phyloP scores from a whole-genome alignment of 2,113 vertebrate genomes.

The Catharus minimus region DNA sequence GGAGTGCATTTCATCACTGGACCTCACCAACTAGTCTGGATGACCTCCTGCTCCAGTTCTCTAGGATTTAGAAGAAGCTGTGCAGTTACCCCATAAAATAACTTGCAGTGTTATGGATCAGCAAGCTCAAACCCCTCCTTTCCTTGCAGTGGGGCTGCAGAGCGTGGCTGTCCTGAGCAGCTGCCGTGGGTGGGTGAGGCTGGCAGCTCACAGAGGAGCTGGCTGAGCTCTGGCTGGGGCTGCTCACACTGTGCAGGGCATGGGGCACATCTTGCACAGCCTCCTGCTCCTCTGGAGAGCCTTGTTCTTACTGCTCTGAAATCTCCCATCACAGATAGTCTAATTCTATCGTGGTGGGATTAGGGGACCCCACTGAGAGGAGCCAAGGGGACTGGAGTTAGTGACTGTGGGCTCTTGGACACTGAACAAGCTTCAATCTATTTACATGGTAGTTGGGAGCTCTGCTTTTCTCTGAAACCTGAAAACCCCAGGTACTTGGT shows the following conservation, averaged over 20 bases:
- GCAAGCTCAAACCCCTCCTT: background rate
- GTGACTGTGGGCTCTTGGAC: background rate
- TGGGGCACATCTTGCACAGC: background rate
- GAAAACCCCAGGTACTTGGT: background rate
- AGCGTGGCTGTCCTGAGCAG: background rate
- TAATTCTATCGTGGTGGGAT: background rate
- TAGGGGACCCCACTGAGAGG: slow-evolving; percentile 11
- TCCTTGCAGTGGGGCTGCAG: background rate
- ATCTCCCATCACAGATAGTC: background rate
- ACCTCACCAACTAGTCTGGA: background rate
- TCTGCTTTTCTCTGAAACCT: background rate
- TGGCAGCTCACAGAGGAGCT: background rate
- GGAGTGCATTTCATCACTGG: background rate
- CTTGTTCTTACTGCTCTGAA: background rate
- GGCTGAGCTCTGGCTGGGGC: background rate
- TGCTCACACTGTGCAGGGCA: accelerated
- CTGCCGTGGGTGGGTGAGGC: background rate
- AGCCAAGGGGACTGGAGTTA: background rate
- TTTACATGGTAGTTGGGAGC: background rate
- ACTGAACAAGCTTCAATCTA: background rate
- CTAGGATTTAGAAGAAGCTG: background rate
- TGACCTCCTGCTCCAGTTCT: background rate
- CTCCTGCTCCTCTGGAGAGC: background rate
- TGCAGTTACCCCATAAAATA: background rate
- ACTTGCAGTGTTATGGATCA: background rate